A percentile compares a stretch with the other conserved stretches of the same genome.
These are phyloP conservation scores for Kryptolebias ocellatus DNA, from an alignment of 2,797 vertebrate genomes.

Conservation along the genomic window DNA sequence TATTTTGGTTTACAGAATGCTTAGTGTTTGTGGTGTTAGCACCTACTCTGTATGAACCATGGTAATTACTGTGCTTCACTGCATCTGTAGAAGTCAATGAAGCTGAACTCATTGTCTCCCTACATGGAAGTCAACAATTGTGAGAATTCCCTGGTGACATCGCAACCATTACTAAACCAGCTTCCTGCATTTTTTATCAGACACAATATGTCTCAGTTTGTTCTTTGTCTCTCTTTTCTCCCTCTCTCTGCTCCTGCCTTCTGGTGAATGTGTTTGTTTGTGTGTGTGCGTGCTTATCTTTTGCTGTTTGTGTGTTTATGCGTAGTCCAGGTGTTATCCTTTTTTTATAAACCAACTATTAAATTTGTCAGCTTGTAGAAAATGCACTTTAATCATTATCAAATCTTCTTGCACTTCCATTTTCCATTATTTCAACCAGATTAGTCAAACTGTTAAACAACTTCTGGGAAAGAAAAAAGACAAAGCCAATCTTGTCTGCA, in stretches of 20 bases:
- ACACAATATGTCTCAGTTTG: conserved; percentile 59
- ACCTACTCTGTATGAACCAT: conserved; percentile 63
- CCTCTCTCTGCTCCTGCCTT: neutral
- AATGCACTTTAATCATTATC: neutral
- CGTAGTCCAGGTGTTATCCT: neutral
- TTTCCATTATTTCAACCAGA: neutral
- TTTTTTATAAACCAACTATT: neutral
- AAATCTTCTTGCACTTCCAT: neutral
- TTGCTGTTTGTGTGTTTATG: neutral
- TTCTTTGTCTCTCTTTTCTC: conserved; percentile 40
- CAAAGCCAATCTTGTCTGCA: neutral
- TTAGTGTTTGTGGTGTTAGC: conserved; percentile 54
- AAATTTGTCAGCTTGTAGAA: neutral
- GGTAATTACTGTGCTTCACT: conserved; percentile 80
- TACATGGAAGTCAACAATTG: conserved; percentile 79
- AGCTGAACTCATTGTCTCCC: conserved; percentile 80
- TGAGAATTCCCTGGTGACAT: conserved; percentile 71
- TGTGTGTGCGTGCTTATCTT: neutral
- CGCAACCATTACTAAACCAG: conserved; percentile 64
- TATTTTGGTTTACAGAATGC: conserved; percentile 22
- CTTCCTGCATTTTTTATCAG: conserved; percentile 68
- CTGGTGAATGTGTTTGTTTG: conserved; percentile 22
- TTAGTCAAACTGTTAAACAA: neutral
- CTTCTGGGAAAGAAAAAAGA: neutral
- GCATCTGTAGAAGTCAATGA: conserved; percentile 77